Evolutionary conservation across 2,888 invertebrate genomes (phyloP), one percentile per base, ranked within the genome.

Genomic region (Epistrophella euchroma): DNA sequence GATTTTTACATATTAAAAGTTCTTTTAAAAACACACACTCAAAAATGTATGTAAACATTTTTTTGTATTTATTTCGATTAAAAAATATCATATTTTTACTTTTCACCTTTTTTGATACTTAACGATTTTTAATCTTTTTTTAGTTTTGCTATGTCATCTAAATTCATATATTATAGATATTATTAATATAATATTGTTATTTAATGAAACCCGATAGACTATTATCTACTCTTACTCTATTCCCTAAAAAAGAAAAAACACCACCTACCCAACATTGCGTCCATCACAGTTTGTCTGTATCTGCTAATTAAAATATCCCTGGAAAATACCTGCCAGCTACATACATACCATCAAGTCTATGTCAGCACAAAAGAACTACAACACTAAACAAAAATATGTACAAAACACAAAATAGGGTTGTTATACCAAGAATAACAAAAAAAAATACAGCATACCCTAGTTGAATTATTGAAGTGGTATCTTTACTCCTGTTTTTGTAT

Each of bases 291-390:
- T 32, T 25, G 32, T 71, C 45, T 47, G n/a, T n/a, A 47, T 64
- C 32, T 64, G 81, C 81, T 75, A 71, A 81, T 81, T 75, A 75
- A 75, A 81, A 71, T 62, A 40, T 71, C 32, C 35, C 37, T 37
- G 25, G 25, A 28, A 68, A 35, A 68, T 68, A 68, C 66, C 19
- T 50, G 19, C 45, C 32, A 43, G 52, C 40, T 50, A 32, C 37
- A 37, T 22, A 19, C 58, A 55, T 17, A 47, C 50, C 37, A 60
- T 40, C 45, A n/a, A n/a, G 15, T n/a, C 43, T 25, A 55, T 58
- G 64, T 28, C n/a, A 37, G 47, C 11, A 58, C 56, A 43, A 66
- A 10, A 32, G 15, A 66, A 32, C 19, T 28, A 64, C 19, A 52
- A n/a, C 43, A n/a, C 22, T 28, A 45, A 25, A 25, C n/a, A 32